Percentiles rank a stretch among this genome's conserved stretches.
Evolutionary conservation across 23 tunicate species (phyloP).

Genomic region (Phallusia fumigata): DNA sequence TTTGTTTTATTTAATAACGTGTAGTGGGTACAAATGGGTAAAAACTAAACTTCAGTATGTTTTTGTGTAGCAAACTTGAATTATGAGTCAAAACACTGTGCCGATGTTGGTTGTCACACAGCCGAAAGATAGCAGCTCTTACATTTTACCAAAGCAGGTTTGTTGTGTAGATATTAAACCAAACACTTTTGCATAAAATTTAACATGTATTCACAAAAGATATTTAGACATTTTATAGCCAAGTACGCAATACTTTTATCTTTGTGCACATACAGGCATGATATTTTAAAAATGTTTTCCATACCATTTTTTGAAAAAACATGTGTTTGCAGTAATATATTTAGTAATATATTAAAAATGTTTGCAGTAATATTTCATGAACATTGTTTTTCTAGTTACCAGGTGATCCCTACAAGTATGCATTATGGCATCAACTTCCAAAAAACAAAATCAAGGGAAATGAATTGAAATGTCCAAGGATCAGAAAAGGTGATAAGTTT

Average conservation of each 20-base stretch:
- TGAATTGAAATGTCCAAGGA: slow-evolving; percentile 74
- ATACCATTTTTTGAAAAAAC: too few relatives aligned
- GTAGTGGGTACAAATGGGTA: too few relatives aligned
- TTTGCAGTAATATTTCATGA: not conserved
- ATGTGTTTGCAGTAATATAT: not conserved
- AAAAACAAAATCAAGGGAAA: slow-evolving; percentile 65
- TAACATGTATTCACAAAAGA: too few relatives aligned
- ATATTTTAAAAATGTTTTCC: too few relatives aligned
- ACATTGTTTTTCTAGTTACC: slow-evolving; percentile 51
- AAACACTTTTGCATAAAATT: not conserved
- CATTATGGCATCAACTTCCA: slow-evolving; percentile 83
- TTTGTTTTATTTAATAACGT: too few relatives aligned
- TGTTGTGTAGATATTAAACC: not conserved
- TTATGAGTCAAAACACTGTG: not conserved
- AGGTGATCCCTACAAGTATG: slow-evolving; percentile 52
- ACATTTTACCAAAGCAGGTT: slow-evolving; percentile 35
- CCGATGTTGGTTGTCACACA: slow-evolving; percentile 42
- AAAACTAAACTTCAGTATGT: too few relatives aligned
- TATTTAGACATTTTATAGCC: too few relatives aligned
- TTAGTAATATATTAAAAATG: not conserved
- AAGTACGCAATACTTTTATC: too few relatives aligned
- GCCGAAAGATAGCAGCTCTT: slow-evolving; percentile 28
- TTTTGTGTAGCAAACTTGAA: not conserved
- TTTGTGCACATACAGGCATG: too few relatives aligned
- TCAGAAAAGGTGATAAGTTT: slow-evolving; percentile 51